Percentiles rank a stretch among this genome's conserved stretches.
These are phyloP conservation scores for Anarrhichthys ocellatus DNA, from an alignment of 2,113 vertebrate genomes.

Conservation along the genomic window DNA sequence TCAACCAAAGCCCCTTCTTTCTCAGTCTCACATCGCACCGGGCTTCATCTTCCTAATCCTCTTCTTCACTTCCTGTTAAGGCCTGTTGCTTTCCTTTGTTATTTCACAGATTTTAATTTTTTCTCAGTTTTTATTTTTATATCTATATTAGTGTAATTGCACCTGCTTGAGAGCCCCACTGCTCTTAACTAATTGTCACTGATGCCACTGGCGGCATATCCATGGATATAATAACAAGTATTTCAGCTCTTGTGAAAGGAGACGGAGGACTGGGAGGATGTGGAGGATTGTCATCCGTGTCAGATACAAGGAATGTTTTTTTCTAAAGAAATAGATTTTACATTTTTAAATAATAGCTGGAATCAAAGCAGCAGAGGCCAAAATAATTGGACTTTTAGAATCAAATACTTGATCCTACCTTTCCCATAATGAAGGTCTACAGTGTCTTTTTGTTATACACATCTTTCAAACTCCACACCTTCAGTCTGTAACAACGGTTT, in stretches of 20 bases:
- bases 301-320: neutral
- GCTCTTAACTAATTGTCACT: neutral
- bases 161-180: neutral
- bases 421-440: neutral
- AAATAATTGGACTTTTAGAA: neutral
- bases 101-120: slow-evolving; percentile 8
- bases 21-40: slow-evolving; percentile 6
- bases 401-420: neutral
- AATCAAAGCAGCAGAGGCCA: neutral
- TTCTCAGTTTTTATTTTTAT: neutral
- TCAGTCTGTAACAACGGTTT: neutral
- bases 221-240: neutral
- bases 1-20: slow-evolving; percentile 29
- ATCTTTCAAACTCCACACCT: neutral
- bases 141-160: neutral
- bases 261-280: neutral
- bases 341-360: neutral
- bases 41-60: slow-evolving; percentile 14
- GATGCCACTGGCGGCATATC: neutral
- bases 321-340: neutral
- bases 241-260: neutral
- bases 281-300: neutral
- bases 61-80: slow-evolving; percentile 28
- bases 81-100: neutral
- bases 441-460: neutral